Percentiles rank a stretch among this genome's conserved stretches.
Conservation (phyloP, 2,888 invertebrate genomes). For the Dugesia japonica region DNA sequence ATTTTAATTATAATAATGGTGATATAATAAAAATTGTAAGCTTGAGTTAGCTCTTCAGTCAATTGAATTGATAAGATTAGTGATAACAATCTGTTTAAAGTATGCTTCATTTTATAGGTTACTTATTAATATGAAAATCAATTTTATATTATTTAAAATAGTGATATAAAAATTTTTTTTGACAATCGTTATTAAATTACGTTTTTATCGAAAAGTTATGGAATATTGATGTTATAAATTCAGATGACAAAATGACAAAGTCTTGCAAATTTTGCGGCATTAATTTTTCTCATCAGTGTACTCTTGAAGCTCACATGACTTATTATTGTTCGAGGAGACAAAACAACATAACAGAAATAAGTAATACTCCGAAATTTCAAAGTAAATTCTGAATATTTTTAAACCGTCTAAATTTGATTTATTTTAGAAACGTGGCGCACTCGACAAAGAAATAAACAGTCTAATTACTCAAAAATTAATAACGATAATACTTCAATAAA, state of each 20-base stretch:
- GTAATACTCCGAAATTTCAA: constrained; percentile 8
- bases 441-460: not conserved
- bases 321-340: not conserved
- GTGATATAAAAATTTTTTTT: too few species aligned
- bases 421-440: constrained; percentile 12
- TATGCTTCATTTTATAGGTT: constrained; percentile 1
- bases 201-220: too few species aligned
- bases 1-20: not conserved
- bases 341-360: not conserved
- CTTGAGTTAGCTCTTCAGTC: constrained; percentile 20
- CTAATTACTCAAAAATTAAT: not conserved
- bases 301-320: not conserved
- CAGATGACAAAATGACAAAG: not conserved
- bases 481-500: not conserved
- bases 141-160: too few species aligned
- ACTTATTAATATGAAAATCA: not conserved
- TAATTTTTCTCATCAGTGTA: constrained; percentile 4
- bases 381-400: not conserved
- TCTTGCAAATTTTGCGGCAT: not conserved
- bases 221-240: not conserved
- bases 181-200: too few species aligned
- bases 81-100: constrained; percentile 20
- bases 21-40: constrained; percentile 17
- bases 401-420: too few species aligned
- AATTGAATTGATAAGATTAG: constrained; percentile 20